Percentiles rank a stretch among this genome's conserved stretches.
Evolutionary conservation across 2,888 invertebrate genomes (phyloP).

Genomic region (Drosophila glabriapex): DNA sequence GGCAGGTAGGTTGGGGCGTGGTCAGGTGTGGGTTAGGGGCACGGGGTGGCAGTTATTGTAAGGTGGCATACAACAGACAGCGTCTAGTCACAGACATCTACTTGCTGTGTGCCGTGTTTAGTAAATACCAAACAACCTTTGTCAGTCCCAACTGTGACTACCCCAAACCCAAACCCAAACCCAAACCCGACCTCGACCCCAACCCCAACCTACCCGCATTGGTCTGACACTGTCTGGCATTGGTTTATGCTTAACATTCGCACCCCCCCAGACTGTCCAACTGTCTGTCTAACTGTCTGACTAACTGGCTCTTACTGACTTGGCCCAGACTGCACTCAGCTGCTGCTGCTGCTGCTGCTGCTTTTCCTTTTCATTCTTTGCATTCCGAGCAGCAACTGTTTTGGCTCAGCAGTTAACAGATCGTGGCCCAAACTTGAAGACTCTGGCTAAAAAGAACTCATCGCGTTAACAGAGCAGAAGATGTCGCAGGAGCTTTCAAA

Average conservation of each 20-base stretch:
- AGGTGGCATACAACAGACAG: constrained; percentile 55
- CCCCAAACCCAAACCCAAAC: not conserved
- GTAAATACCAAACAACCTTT: constrained; percentile 59
- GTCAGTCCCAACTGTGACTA: constrained; percentile 36
- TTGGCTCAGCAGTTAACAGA: not conserved
- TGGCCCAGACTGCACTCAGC: constrained; percentile 17
- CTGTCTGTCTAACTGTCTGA: constrained; percentile 21
- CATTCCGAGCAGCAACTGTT: not conserved
- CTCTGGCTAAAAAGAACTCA: not conserved
- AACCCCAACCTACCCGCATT: constrained; percentile 5
- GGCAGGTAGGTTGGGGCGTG: not conserved
- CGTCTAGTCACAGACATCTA: constrained; percentile 57
- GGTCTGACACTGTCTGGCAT: constrained; percentile 42
- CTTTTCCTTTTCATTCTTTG: constrained; percentile 20
- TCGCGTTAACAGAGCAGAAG: not conserved
- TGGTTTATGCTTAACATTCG: constrained; percentile 47
- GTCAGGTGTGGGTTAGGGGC: not conserved
- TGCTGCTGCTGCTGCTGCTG: constrained; percentile 8
- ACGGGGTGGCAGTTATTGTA: constrained; percentile 29
- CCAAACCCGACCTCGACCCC: constrained; percentile 7
- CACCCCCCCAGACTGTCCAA: constrained; percentile 1
- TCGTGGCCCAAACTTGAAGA: not conserved
- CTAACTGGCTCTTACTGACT: constrained; percentile 48
- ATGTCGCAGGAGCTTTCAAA: not conserved
- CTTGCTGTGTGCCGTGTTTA: constrained; percentile 34